These are phyloP conservation scores for Peromyscus eremicus DNA, from an alignment of 2,797 vertebrate genomes.

Conservation along the genomic window DNA sequence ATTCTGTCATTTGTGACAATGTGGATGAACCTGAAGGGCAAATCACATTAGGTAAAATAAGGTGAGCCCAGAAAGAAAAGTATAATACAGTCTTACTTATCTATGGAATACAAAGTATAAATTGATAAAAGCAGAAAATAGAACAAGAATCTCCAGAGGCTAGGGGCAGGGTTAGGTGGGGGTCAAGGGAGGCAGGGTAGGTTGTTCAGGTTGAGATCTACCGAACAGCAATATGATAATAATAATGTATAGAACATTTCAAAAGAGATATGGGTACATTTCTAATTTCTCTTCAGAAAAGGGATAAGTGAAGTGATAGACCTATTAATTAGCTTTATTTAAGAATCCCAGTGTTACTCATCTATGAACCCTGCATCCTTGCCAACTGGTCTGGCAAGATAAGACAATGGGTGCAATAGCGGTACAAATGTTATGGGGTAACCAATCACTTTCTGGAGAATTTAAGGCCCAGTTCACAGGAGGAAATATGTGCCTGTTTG, in stretches of 20 bases:
- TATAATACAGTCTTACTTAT: neutral
- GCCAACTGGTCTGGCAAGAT: neutral
- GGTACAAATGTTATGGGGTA: neutral
- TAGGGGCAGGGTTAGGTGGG: neutral
- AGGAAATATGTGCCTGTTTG: neutral
- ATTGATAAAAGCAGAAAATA: neutral
- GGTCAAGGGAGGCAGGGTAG: too few species aligned
- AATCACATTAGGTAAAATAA: neutral
- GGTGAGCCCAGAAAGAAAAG: neutral
- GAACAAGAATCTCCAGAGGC: neutral
- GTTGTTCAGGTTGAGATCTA: neutral
- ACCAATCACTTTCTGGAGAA: neutral
- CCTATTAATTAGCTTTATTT: neutral
- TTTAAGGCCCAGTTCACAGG: neutral
- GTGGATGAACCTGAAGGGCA: neutral
- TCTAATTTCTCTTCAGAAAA: neutral
- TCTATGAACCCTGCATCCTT: neutral
- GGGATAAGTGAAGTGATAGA: too few species aligned
- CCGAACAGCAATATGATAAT: neutral
- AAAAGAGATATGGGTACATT: neutral
- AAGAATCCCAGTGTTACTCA: neutral
- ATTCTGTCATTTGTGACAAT: neutral
- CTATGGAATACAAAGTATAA: neutral
- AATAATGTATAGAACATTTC: neutral
- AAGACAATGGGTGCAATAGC: too few species aligned